These are phyloP conservation scores for Drosophila tanythrix DNA, from an alignment of 2,888 invertebrate genomes.

Conservation along the genomic window DNA sequence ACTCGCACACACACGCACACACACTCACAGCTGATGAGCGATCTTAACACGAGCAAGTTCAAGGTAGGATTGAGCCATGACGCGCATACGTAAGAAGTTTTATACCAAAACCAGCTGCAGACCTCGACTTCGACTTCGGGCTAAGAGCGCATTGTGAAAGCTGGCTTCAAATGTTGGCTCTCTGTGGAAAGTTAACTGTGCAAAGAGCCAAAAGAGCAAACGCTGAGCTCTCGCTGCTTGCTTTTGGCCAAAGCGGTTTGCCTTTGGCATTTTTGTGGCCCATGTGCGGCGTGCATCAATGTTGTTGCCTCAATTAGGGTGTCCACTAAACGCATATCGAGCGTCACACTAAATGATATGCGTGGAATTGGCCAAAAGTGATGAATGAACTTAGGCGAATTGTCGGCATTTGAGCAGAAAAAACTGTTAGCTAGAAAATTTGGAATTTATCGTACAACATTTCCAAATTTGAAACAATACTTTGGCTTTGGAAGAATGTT, in stretches of 20 bases:
- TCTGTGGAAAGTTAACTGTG: conserved; percentile 60
- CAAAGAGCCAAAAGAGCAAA: conserved; percentile 58
- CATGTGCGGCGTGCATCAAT: conserved; percentile 36
- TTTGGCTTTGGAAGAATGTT: background rate
- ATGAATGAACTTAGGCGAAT: conserved; percentile 19
- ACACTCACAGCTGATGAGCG: conserved; percentile 30
- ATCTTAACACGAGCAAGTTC: conserved; percentile 84
- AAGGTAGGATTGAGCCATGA: conserved; percentile 85
- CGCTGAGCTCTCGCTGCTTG: conserved; percentile 10
- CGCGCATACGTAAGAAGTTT: conserved; percentile 85
- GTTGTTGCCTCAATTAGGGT: conserved; percentile 63
- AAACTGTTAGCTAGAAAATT: background rate
- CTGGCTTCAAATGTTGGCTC: conserved; percentile 45
- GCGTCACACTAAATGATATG: conserved; percentile 45
- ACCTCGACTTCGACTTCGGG: conserved; percentile 12
- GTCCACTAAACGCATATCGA: conserved; percentile 50
- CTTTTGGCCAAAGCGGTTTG: conserved; percentile 9
- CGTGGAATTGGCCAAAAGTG: conserved; percentile 40
- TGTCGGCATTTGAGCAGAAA: background rate
- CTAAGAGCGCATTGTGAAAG: conserved; percentile 74
- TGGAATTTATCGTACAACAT: background rate
- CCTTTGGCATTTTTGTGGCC: conserved; percentile 38
- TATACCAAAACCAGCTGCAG: conserved; percentile 74
- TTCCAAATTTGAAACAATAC: background rate
- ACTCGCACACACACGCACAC: background rate